These are phyloP conservation scores for Chiloscyllium punctatum DNA, from an alignment of 2,797 vertebrate genomes.

Conservation along the genomic window DNA sequence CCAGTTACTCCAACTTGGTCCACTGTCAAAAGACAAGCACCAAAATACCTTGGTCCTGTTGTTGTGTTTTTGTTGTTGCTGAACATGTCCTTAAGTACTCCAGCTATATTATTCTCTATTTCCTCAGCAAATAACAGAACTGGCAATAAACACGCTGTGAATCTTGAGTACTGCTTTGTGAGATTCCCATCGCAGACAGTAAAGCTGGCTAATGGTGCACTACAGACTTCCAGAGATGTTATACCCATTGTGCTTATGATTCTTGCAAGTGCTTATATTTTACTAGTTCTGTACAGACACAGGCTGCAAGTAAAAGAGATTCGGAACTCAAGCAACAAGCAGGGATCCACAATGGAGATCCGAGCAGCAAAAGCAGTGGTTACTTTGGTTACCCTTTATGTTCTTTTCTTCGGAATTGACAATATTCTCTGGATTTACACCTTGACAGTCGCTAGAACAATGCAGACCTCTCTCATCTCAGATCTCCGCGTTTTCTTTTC, in stretches of 20 bases:
- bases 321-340: slow-evolving; percentile 43
- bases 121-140: slow-evolving; percentile 46
- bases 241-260: slow-evolving; percentile 64
- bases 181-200: slow-evolving; percentile 53
- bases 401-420: slow-evolving; percentile 61
- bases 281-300: slow-evolving; percentile 61
- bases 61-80: slow-evolving; percentile 59
- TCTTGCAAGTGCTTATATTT: slow-evolving; percentile 55
- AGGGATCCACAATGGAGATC: slow-evolving; percentile 46
- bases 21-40: slow-evolving; percentile 41
- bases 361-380: slow-evolving; percentile 60
- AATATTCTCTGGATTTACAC: slow-evolving; percentile 67
- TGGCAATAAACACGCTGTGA: slow-evolving; percentile 48
- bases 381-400: slow-evolving; percentile 57
- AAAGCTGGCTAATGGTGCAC: slow-evolving; percentile 52
- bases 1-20: slow-evolving; percentile 59
- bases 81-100: slow-evolving; percentile 52
- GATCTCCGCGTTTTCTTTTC: slow-evolving; percentile 65
- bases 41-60: slow-evolving; percentile 48
- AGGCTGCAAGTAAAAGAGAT: slow-evolving; percentile 53
- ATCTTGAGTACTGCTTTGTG: slow-evolving; percentile 58
- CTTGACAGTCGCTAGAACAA: slow-evolving; percentile 53
- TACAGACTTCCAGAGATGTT: slow-evolving; percentile 58
- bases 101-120: slow-evolving; percentile 50
- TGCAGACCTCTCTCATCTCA: slow-evolving; percentile 56